Evolutionary conservation across 2,113 vertebrate species (phyloP).

Genomic region (Gambusia affinis): DNA sequence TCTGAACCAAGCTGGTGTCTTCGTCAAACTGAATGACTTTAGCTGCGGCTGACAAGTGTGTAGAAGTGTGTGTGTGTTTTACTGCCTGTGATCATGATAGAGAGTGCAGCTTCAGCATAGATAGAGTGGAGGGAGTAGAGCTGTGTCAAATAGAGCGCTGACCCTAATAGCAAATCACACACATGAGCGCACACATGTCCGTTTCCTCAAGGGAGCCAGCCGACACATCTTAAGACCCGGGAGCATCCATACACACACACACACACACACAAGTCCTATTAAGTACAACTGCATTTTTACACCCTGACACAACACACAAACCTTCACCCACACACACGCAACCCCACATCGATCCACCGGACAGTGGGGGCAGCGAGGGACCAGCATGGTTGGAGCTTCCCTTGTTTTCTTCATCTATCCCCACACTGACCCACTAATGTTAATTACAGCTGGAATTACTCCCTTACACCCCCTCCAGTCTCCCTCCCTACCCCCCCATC

Average conservation of each 20-base stretch:
- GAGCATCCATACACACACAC: constrained; percentile 23
- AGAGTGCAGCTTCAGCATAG: constrained; percentile 45
- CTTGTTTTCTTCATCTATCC: constrained; percentile 64
- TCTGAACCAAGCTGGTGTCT: constrained; percentile 10
- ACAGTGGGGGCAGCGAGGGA: constrained; percentile 19
- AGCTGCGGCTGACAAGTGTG: constrained; percentile 35
- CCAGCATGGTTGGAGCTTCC: constrained; percentile 53
- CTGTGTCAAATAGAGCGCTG: constrained; percentile 68
- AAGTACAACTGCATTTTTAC: constrained; percentile 31
- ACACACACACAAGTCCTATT: constrained; percentile 36
- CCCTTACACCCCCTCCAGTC: constrained; percentile 23
- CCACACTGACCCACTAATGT: constrained; percentile 74
- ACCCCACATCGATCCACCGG: constrained; percentile 23
- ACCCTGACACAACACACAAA: constrained; percentile 7
- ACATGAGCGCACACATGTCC: constrained; percentile 70
- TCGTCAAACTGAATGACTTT: constrained; percentile 25
- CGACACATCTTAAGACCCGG: constrained; percentile 60
- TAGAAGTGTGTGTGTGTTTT: neutral
- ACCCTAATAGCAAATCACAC: constrained; percentile 79
- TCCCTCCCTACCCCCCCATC: neutral
- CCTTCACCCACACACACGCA: constrained; percentile 6
- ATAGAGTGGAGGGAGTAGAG: constrained; percentile 55
- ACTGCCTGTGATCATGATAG: constrained; percentile 40
- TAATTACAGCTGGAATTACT: constrained; percentile 79
- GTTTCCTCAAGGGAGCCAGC: constrained; percentile 67